These are phyloP conservation scores for Deroplatys truncata DNA, from an alignment of 2,888 invertebrate species.

Conservation along the genomic window DNA sequence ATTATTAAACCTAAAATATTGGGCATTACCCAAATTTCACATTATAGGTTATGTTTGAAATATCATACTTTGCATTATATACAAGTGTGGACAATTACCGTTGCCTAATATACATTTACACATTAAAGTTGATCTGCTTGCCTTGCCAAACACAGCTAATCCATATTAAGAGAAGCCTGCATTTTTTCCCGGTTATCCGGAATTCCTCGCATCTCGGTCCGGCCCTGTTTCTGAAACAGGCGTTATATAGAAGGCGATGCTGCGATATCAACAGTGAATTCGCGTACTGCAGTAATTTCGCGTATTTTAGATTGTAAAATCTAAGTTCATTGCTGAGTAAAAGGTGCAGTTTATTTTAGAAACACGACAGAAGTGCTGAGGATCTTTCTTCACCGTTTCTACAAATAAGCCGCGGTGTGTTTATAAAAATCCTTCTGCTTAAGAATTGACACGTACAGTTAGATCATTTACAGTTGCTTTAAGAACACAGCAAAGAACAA, in stretches of 20 bases:
- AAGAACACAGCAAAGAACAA: not conserved
- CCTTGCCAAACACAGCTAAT: too few relatives aligned
- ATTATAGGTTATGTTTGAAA: too few relatives aligned
- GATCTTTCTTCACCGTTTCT: not conserved
- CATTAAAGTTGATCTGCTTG: too few relatives aligned
- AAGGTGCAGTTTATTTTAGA: not conserved
- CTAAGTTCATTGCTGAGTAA: not conserved
- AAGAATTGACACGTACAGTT: not conserved
- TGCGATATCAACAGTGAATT: not conserved
- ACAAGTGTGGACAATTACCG: too few relatives aligned
- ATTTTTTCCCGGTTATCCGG: too few relatives aligned
- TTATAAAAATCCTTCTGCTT: not conserved
- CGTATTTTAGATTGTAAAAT: not conserved
- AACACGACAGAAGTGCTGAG: not conserved
- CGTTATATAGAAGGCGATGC: not conserved
- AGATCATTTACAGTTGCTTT: not conserved
- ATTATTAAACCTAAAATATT: too few relatives aligned
- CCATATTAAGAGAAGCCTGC: too few relatives aligned
- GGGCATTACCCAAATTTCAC: too few relatives aligned
- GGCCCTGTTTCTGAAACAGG: not conserved
- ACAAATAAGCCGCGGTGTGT: not conserved
- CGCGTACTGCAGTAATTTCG: not conserved
- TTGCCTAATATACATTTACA: too few relatives aligned
- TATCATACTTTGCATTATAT: too few relatives aligned
- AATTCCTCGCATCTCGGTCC: not conserved